A percentile compares a stretch with the other conserved stretches of the same genome.
phyloP scores from a whole-genome alignment of 2,113 vertebrate genomes.

The Calcarius ornatus region DNA sequence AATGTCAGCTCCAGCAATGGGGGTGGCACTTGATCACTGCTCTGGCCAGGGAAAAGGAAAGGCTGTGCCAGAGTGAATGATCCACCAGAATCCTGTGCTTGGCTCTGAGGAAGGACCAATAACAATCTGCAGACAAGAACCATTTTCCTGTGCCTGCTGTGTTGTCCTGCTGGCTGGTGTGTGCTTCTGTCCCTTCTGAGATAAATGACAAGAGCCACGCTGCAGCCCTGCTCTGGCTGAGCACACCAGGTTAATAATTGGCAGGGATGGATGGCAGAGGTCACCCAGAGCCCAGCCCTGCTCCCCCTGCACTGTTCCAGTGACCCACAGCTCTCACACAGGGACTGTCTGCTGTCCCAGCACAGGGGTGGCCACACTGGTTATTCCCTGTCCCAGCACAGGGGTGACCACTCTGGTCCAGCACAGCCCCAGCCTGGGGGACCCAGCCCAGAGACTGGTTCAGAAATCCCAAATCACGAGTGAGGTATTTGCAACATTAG shows the following conservation, averaged over 20 bases:
- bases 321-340: background rate
- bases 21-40: background rate
- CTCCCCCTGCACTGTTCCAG: background rate
- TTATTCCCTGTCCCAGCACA: background rate
- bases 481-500: background rate
- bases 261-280: background rate
- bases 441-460: background rate
- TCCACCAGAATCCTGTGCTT: background rate
- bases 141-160: accelerated
- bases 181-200: background rate
- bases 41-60: background rate
- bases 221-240: background rate
- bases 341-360: background rate
- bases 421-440: background rate
- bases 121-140: background rate
- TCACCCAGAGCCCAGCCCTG: background rate
- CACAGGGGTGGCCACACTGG: background rate
- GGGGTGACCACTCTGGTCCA: background rate
- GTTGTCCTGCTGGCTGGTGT: background rate
- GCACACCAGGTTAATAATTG: background rate
- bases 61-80: background rate
- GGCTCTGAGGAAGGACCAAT: background rate
- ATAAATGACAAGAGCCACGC: background rate
- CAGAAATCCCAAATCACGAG: background rate
- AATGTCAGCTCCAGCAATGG: background rate